phyloP scores from a whole-genome alignment of 2,113 vertebrate genomes.

The Glaucidium brasilianum region DNA sequence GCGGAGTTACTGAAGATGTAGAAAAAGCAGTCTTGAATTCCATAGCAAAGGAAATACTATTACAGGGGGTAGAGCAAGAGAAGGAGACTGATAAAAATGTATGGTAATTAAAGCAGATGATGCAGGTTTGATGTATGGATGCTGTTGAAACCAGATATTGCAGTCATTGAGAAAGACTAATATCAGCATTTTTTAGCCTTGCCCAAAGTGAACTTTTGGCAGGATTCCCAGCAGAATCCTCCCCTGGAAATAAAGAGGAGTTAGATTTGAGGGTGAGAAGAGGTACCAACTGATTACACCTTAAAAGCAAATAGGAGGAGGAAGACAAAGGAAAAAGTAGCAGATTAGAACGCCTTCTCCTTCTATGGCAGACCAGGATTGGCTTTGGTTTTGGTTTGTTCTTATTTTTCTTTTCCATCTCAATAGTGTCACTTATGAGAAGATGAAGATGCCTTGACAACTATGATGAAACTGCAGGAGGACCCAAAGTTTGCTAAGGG shows the following conservation, averaged over 20 bases:
- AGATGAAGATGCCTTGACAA: neutral
- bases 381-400: neutral
- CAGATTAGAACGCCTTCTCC: neutral
- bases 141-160: neutral
- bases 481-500: neutral
- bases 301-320: neutral
- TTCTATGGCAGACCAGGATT: neutral
- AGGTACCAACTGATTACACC: neutral
- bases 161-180: neutral
- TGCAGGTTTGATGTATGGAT: neutral
- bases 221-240: neutral
- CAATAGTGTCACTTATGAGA: neutral
- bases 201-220: neutral
- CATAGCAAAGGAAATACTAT: neutral
- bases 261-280: neutral
- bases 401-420: neutral
- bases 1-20: neutral
- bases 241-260: neutral
- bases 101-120: neutral
- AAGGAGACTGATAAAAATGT: neutral
- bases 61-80: neutral
- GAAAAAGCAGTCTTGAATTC: neutral
- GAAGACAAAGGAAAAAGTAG: neutral
- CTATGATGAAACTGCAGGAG: neutral
- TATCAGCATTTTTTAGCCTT: neutral